Percentiles rank a stretch among this genome's conserved stretches.
phyloP scores from a whole-genome alignment of 1,140 invertebrate genomes.

The Hydropsyche tenuis region DNA sequence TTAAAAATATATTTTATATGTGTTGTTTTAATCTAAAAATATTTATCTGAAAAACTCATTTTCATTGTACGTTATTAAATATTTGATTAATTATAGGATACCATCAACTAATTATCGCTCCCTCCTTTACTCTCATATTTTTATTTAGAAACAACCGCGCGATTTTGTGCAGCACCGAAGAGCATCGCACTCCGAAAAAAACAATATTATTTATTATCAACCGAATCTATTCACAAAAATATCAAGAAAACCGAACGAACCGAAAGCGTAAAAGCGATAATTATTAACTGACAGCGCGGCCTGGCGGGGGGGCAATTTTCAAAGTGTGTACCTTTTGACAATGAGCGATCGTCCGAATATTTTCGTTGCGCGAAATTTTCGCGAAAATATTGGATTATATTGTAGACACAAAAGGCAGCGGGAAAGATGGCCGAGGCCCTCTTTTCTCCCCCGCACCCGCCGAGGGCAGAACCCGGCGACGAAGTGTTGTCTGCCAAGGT shows the following conservation, averaged over 20 bases:
- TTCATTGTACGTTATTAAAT: no score
- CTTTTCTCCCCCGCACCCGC: no score
- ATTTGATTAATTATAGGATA: no score
- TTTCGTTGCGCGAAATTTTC: background rate
- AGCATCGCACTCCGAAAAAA: no score
- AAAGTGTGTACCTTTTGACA: constrained; percentile 17
- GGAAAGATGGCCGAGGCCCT: no score
- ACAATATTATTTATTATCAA: constrained; percentile 7
- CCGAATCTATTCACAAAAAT: constrained; percentile 4
- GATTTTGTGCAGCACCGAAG: no score
- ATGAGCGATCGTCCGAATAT: constrained; percentile 25
- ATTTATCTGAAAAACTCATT: no score
- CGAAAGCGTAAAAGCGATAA: constrained; percentile 7
- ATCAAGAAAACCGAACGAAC: background rate
- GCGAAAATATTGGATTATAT: constrained; percentile 18
- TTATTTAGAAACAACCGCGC: no score
- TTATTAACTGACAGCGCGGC: constrained; percentile 9
- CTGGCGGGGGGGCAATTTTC: constrained; percentile 1
- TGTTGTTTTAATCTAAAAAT: no score
- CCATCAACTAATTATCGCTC: no score
- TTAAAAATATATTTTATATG: no score
- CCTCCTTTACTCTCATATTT: no score
- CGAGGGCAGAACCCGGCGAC: background rate
- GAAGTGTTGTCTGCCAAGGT: background rate
- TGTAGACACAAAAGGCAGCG: constrained; percentile 4